Evolutionary conservation across 2,797 vertebrate genomes (phyloP), one percentile per base, ranked within the genome.

Genomic region (Pseudochaenichthys georgianus): DNA sequence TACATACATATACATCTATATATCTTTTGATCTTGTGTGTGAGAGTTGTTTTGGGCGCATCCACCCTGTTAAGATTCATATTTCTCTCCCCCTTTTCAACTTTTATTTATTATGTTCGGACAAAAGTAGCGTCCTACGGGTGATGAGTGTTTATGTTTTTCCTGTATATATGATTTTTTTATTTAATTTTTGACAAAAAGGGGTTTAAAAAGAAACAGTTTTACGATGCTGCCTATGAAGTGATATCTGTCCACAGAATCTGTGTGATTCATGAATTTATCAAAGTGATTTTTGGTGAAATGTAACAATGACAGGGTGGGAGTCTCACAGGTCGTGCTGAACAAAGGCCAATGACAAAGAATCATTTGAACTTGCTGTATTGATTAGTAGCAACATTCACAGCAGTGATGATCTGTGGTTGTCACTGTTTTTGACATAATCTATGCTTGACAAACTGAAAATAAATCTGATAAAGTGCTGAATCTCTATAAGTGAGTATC

Each of bases 361-460:
- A 68, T 89, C 61, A 69, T 84, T 81, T 86, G 84, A 88, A 88
- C 80, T 89, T 73, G 76, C 89, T 85, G 90, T 92, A 86, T 78
- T 82, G 79, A 90, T 89, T 82, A 85, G 94, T 91, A 92, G 92
- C 93, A 90, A 92, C 90, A 89, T 82, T 89, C 85, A 88, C 91
- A 69, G 82, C 91, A 63, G 89, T 77, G 92, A 88, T 89, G 75
- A 84, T 83, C 76, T 70, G 88, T 88, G 89, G 89, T 83, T 88
- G 90, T 93, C 90, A 91, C 91, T 88, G 89, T 91, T 93, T 87
- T 89, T 92, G 85, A 92, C 93, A 88, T 91, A 87, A 90, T 87
- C 89, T 89, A 91, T 94, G 93, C 93, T 92, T 94, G 91, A 91
- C 23, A 69, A 87, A 90, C 83, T 93, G 81, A 87, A 88, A 93